Conservation (phyloP, 2,888 invertebrate genomes). For the Timema cristinae region DNA sequence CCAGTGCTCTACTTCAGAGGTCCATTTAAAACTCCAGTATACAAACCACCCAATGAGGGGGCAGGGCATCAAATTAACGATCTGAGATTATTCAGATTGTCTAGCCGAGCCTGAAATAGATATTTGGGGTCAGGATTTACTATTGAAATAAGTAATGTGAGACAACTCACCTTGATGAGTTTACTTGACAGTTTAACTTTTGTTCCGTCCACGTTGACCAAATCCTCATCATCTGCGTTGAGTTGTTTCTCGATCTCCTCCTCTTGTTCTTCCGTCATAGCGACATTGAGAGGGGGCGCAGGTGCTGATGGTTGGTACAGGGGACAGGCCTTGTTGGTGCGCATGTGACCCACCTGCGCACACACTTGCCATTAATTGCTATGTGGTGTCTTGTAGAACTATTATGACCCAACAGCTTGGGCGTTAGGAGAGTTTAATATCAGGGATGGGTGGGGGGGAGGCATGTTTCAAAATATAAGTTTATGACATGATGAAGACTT, state of each 20-base stretch:
- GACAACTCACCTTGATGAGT: constrained; percentile 68
- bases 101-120: too few relatives aligned
- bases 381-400: neutral
- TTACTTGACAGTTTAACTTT: constrained; percentile 88
- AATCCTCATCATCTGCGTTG: constrained; percentile 76
- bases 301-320: constrained; percentile 72
- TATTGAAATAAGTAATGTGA: too few relatives aligned
- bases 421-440: neutral
- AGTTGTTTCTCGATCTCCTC: constrained; percentile 74
- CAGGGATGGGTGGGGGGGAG: too few relatives aligned
- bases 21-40: too few relatives aligned
- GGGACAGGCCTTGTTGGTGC: constrained; percentile 97
- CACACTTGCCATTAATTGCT: neutral
- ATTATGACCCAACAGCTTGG: neutral
- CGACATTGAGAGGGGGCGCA: constrained; percentile 60
- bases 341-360: constrained; percentile 58
- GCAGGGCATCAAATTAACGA: too few relatives aligned
- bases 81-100: too few relatives aligned
- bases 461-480: too few relatives aligned
- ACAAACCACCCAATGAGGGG: too few relatives aligned
- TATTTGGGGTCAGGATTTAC: too few relatives aligned
- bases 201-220: constrained; percentile 91
- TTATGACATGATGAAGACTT: too few relatives aligned
- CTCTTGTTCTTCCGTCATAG: constrained; percentile 73
- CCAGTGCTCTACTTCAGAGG: too few relatives aligned